Percentiles rank a stretch among this genome's conserved stretches.
Conservation (phyloP, 1,140 invertebrate genomes). For the Philaenus spumarius region DNA sequence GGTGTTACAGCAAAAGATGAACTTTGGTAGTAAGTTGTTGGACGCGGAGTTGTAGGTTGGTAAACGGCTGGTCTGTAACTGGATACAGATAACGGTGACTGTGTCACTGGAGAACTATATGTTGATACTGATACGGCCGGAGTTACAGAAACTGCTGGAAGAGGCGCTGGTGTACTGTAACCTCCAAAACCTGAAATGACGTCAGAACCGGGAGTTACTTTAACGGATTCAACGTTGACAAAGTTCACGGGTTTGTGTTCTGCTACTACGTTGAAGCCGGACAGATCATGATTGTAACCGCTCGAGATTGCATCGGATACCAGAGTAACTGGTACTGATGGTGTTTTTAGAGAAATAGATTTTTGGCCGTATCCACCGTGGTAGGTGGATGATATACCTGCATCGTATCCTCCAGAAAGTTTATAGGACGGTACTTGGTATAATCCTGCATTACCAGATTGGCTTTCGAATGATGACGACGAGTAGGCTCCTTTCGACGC, state of each 20-base stretch:
- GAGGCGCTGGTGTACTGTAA: slow-evolving; percentile 1
- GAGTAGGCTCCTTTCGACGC: background rate
- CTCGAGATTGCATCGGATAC: background rate
- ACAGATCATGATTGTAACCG: background rate
- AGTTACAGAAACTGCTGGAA: slow-evolving; percentile 7
- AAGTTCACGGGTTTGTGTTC: slow-evolving; percentile 2
- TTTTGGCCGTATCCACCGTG: background rate
- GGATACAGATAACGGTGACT: slow-evolving; percentile 9
- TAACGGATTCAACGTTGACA: slow-evolving; percentile 3
- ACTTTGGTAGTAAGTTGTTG: background rate
- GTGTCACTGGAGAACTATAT: background rate
- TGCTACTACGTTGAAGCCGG: background rate
- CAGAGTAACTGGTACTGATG: background rate
- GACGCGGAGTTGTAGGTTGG: background rate
- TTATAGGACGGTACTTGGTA: too few relatives aligned
- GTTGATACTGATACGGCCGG: slow-evolving; percentile 1
- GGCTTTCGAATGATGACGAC: too few relatives aligned
- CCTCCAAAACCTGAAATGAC: background rate
- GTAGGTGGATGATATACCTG: background rate
- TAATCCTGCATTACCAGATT: background rate
- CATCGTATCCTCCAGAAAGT: background rate
- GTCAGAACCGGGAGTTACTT: background rate
- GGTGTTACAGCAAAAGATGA: slow-evolving; percentile 2
- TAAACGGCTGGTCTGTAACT: background rate
- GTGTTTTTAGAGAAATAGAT: background rate